Conservation (phyloP, 1,140 invertebrate species). For the Zaprionus davidi region DNA sequence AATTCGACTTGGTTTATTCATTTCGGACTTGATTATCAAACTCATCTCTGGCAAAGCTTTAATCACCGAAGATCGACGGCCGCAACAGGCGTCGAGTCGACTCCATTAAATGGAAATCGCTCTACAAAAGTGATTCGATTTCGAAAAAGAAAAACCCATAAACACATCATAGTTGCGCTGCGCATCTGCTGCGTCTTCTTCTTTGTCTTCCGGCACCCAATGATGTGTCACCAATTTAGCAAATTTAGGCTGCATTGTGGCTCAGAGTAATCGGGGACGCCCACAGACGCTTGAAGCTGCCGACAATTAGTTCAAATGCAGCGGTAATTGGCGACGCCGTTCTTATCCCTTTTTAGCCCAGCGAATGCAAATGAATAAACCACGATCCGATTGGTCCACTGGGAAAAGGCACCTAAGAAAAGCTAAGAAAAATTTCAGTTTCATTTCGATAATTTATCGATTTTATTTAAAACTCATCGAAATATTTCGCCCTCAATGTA, state of each 20-base stretch:
- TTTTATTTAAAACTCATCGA: no score
- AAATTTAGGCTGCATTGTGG: conserved; percentile 34
- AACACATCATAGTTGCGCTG: no score
- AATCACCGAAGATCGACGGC: not conserved
- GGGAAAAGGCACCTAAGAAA: conserved; percentile 13
- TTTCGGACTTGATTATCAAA: not conserved
- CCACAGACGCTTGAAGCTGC: conserved; percentile 18
- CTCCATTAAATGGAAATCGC: conserved; percentile 24
- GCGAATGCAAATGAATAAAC: conserved; percentile 20
- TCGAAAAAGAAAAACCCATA: not conserved
- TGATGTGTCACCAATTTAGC: conserved; percentile 17
- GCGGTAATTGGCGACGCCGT: not conserved
- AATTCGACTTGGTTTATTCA: not conserved
- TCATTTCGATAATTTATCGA: not conserved
- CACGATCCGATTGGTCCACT: conserved; percentile 23
- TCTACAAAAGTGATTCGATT: conserved; percentile 22
- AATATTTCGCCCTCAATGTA: conserved; percentile 76
- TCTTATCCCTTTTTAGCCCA: conserved; percentile 24
- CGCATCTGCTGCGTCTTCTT: not conserved
- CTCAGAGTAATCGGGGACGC: conserved; percentile 14
- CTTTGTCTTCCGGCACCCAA: conserved; percentile 8
- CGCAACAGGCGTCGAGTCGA: not conserved
- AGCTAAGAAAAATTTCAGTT: not conserved
- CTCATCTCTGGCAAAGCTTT: not conserved
- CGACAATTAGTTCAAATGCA: conserved; percentile 26